A percentile compares a stretch with the other conserved stretches of the same genome.
These are phyloP conservation scores for Montipora sp. DNA, from an alignment of 64 coral and sea anemone genomes.

Conservation along the genomic window DNA sequence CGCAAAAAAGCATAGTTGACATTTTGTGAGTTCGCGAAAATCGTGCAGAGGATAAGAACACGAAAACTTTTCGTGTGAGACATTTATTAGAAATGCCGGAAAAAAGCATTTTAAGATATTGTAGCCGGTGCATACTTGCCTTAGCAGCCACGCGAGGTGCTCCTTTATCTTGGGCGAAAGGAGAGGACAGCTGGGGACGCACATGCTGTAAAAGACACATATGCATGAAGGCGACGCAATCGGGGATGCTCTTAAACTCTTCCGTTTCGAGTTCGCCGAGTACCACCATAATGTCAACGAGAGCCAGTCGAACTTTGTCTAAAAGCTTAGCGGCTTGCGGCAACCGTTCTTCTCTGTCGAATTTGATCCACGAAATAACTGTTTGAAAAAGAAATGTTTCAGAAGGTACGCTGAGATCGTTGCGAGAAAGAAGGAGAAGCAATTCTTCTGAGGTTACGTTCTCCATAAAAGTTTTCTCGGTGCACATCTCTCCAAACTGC, in stretches of 20 bases:
- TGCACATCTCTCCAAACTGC: constrained; percentile 35
- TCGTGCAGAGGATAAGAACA: no score
- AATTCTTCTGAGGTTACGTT: constrained; percentile 49
- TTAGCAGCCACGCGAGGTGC: constrained; percentile 47
- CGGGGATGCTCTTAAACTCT: constrained; percentile 46
- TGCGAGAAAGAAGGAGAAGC: not conserved
- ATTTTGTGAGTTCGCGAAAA: no score
- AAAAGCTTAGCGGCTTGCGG: constrained; percentile 15
- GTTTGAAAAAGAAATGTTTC: constrained; percentile 60
- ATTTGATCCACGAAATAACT: constrained; percentile 45
- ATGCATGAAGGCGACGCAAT: constrained; percentile 49
- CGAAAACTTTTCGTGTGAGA: no score
- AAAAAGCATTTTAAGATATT: not conserved
- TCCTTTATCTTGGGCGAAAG: constrained; percentile 61
- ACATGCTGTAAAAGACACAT: constrained; percentile 51
- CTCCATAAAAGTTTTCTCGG: constrained; percentile 31
- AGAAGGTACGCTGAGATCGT: constrained; percentile 42
- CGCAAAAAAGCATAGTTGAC: no score
- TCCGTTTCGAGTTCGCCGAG: constrained; percentile 52
- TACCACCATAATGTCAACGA: constrained; percentile 62
- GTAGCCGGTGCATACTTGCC: not conserved
- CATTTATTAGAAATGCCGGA: not conserved
- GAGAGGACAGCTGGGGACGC: constrained; percentile 8
- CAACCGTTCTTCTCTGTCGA: constrained; percentile 30
- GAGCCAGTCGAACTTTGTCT: constrained; percentile 38